phyloP scores from a whole-genome alignment of 2,888 invertebrate species.

The Trypoxylon attenuatum region DNA sequence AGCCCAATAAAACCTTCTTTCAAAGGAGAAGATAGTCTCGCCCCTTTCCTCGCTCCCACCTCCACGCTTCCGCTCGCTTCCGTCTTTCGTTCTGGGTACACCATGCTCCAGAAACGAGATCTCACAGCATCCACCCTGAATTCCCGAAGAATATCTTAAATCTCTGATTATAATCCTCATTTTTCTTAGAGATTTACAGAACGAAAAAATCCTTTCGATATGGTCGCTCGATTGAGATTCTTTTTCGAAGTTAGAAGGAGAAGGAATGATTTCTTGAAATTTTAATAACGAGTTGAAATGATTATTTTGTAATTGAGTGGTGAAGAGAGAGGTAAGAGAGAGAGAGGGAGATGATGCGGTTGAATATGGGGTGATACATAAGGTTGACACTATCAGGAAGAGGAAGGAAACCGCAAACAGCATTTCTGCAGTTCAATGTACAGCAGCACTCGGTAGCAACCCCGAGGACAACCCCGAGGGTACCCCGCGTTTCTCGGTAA shows the following conservation, averaged over 20 bases:
- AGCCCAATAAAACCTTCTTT: constrained; percentile 64
- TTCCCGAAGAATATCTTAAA: too few species aligned
- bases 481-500: constrained; percentile 48
- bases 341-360: not conserved
- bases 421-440: not conserved
- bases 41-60: constrained; percentile 14
- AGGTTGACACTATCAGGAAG: too few species aligned
- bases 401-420: not conserved
- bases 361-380: not conserved
- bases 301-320: too few species aligned
- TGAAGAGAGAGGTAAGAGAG: not conserved
- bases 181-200: too few species aligned
- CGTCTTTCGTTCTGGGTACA: not conserved
- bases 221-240: too few species aligned
- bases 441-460: constrained; percentile 1
- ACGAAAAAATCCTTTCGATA: too few species aligned
- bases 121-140: not conserved
- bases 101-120: not conserved
- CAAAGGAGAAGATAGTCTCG: constrained; percentile 43
- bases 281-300: too few species aligned
- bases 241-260: not conserved
- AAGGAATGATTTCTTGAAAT: not conserved
- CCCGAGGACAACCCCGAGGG: constrained; percentile 13
- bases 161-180: not conserved
- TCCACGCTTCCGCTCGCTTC: constrained; percentile 15